These are phyloP conservation scores for Globodera rostochiensis DNA, from an alignment of 1,140 invertebrate species.

Conservation along the genomic window DNA sequence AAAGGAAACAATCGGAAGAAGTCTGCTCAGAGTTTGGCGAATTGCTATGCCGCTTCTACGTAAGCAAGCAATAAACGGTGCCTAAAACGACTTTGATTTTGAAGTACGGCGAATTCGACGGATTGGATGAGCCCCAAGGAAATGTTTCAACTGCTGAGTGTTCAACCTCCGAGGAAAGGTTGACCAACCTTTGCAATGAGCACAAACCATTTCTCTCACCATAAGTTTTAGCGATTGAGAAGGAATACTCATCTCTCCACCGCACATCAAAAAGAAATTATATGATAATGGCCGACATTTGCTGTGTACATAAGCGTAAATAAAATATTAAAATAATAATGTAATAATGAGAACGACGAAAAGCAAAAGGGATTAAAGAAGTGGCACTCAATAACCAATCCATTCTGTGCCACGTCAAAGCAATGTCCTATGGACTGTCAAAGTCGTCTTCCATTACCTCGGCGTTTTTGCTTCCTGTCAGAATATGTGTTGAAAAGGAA, in stretches of 20 bases:
- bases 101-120: conserved; percentile 34
- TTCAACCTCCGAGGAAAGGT: not conserved
- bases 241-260: too few relatives aligned
- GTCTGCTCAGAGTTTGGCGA: not conserved
- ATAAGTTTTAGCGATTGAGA: not conserved
- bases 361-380: too few relatives aligned
- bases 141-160: not conserved
- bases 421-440: not conserved
- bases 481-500: too few relatives aligned
- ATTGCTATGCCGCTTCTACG: conserved; percentile 20
- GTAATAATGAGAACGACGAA: too few relatives aligned
- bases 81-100: not conserved
- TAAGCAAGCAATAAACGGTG: not conserved
- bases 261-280: too few relatives aligned
- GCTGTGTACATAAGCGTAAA: too few relatives aligned
- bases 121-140: not conserved
- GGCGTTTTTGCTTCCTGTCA: not conserved
- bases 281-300: too few relatives aligned
- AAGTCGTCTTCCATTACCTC: not conserved
- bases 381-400: too few relatives aligned
- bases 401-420: too few relatives aligned
- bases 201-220: not conserved
- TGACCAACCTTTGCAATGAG: not conserved
- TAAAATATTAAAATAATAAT: too few relatives aligned
- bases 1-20: not conserved